phyloP scores from a whole-genome alignment of 2,113 vertebrate genomes.

The Elephantulus edwardii region DNA sequence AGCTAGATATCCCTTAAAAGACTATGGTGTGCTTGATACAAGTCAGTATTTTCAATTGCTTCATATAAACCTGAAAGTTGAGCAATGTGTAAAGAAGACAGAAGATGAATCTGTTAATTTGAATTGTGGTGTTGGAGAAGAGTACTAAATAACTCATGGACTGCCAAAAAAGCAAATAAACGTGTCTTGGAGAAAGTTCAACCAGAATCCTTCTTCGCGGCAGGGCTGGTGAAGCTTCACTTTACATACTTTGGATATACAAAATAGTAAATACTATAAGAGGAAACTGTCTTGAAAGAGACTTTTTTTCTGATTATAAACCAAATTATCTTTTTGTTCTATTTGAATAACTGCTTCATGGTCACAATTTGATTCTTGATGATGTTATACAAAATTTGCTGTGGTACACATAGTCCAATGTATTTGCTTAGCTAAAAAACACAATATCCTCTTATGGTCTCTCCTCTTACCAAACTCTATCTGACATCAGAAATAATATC shows the following conservation, averaged over 20 bases:
- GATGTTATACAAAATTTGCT: too few relatives aligned
- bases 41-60: not conserved
- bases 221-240: not conserved
- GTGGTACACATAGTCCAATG: too few relatives aligned
- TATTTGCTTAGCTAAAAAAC: too few relatives aligned
- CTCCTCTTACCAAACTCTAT: too few relatives aligned
- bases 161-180: not conserved
- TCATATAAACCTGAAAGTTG: not conserved
- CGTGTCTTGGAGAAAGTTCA: not conserved
- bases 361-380: too few relatives aligned
- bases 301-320: too few relatives aligned
- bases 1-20: not conserved
- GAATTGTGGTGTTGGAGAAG: not conserved
- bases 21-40: not conserved
- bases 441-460: too few relatives aligned
- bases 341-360: too few relatives aligned
- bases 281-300: too few relatives aligned
- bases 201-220: not conserved
- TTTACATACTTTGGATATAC: not conserved
- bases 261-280: too few relatives aligned
- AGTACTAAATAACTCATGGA: not conserved
- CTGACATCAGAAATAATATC: too few relatives aligned
- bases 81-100: not conserved
- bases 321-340: too few relatives aligned
- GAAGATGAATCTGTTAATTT: not conserved